A percentile compares a stretch with the other conserved stretches of the same genome.
Evolutionary conservation across 2,113 vertebrate species (phyloP).

Genomic region (Actenoides lindsayi): DNA sequence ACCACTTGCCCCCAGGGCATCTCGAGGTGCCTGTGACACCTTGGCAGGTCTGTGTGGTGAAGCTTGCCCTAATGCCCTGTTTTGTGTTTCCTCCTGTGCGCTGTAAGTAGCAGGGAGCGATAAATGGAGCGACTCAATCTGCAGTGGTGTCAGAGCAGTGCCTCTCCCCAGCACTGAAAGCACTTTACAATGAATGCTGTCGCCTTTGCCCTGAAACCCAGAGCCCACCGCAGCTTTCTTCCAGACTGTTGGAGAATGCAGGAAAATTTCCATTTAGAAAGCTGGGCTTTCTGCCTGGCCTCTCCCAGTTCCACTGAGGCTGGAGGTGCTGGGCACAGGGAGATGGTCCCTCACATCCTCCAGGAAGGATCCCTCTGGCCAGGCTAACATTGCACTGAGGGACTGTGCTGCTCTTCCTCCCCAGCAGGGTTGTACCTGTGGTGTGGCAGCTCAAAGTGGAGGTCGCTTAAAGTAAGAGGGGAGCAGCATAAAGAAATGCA

Average conservation of each 20-base stretch:
- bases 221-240: background rate
- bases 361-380: background rate
- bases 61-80: background rate
- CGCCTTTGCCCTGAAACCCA: background rate
- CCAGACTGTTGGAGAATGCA: background rate
- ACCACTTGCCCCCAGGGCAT: rapidly evolving
- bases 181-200: background rate
- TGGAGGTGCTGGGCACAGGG: background rate
- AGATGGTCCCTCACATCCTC: background rate
- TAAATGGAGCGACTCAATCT: background rate
- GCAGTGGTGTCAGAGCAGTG: background rate
- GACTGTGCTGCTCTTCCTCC: background rate
- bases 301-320: background rate
- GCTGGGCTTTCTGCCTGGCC: background rate
- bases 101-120: background rate
- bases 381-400: background rate
- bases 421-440: background rate
- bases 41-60: background rate
- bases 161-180: background rate
- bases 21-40: background rate
- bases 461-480: background rate
- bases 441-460: background rate
- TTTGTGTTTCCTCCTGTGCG: background rate
- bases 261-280: background rate
- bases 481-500: background rate